phyloP scores from a whole-genome alignment of 2,797 vertebrate species.

The Danionella dracula region DNA sequence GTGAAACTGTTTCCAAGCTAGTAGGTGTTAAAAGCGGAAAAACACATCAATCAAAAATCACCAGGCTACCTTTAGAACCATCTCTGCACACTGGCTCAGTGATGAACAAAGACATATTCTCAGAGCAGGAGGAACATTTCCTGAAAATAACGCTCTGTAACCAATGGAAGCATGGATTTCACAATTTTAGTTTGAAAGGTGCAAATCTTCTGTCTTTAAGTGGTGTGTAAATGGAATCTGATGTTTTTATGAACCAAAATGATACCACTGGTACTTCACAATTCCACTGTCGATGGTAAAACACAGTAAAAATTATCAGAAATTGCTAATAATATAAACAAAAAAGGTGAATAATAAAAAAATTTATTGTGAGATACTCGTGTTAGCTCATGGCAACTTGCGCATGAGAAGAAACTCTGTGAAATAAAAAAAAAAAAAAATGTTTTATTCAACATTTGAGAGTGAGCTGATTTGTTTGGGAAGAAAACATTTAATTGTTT shows the following conservation, averaged over 20 bases:
- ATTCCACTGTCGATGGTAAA: background rate
- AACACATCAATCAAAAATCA: slow-evolving; percentile 30
- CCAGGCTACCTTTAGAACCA: slow-evolving; percentile 25
- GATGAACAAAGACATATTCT: slow-evolving; percentile 3
- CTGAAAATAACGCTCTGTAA: slow-evolving; percentile 14
- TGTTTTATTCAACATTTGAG: slow-evolving; percentile 4
- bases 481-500: slow-evolving; percentile 22
- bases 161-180: background rate
- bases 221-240: background rate
- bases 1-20: background rate
- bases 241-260: background rate
- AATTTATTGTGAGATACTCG: too few relatives aligned
- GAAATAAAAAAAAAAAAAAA: slow-evolving; percentile 24
- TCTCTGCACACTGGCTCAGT: slow-evolving; percentile 14
- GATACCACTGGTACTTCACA: background rate
- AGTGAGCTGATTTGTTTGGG: slow-evolving; percentile 1
- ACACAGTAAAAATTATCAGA: background rate
- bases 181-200: slow-evolving; percentile 4
- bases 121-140: background rate
- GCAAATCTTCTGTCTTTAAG: slow-evolving; percentile 3
- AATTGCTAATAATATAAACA: too few relatives aligned
- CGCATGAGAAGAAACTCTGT: background rate
- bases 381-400: slow-evolving; percentile 1
- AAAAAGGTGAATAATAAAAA: too few relatives aligned
- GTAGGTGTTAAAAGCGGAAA: slow-evolving; percentile 16